A percentile compares a stretch with the other conserved stretches of the same genome.
Evolutionary conservation across 2,888 invertebrate genomes (phyloP).

Genomic region (Ptychoptera contaminata): DNA sequence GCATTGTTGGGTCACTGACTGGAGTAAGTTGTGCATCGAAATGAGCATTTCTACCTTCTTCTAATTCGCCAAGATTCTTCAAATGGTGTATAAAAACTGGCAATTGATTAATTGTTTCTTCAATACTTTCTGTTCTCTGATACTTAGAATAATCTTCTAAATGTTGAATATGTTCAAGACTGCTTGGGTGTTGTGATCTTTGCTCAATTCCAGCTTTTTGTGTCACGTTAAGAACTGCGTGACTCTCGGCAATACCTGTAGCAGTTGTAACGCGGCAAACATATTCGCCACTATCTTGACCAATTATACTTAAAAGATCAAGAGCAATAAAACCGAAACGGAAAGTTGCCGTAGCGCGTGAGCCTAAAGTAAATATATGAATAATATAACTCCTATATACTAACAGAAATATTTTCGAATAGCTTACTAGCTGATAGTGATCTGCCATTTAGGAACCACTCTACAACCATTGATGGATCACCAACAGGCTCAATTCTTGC

Average conservation of each 20-base stretch:
- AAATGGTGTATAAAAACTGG: constrained; percentile 80
- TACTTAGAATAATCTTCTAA: constrained; percentile 82
- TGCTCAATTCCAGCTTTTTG: constrained; percentile 73
- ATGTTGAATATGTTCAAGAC: constrained; percentile 77
- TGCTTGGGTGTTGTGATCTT: constrained; percentile 80
- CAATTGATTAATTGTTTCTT: constrained; percentile 63
- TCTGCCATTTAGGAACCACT: constrained; percentile 89
- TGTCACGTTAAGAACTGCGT: constrained; percentile 64
- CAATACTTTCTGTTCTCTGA: constrained; percentile 68
- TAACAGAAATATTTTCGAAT: too few species aligned
- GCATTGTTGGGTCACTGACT: constrained; percentile 84
- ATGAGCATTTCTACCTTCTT: constrained; percentile 83
- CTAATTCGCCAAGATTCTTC: constrained; percentile 69
- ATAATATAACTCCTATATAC: neutral
- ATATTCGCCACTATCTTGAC: constrained; percentile 81
- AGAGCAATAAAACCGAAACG: constrained; percentile 96
- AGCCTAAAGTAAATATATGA: constrained; percentile 44
- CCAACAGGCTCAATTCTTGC: constrained; percentile 94
- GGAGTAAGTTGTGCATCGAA: constrained; percentile 87
- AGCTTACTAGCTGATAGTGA: constrained; percentile 80
- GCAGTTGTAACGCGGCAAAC: constrained; percentile 76
- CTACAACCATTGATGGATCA: constrained; percentile 90
- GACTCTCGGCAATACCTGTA: constrained; percentile 74
- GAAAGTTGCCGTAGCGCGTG: constrained; percentile 86
- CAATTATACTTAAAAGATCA: constrained; percentile 72